phyloP scores from a whole-genome alignment of 2,797 vertebrate species.

The Silurus aristotelis region DNA sequence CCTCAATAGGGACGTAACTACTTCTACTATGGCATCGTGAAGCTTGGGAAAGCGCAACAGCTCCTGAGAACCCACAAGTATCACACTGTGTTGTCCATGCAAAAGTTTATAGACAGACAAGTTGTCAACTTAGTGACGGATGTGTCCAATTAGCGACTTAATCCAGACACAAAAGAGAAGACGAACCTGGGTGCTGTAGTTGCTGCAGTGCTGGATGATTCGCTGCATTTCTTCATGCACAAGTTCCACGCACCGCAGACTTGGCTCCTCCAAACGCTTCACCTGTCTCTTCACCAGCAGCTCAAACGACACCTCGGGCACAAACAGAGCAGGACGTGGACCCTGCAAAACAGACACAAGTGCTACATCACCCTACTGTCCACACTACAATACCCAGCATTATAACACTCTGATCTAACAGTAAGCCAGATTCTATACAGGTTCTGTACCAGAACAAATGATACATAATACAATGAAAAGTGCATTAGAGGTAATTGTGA shows the following conservation, averaged over 20 bases:
- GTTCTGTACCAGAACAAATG: not conserved
- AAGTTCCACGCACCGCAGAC: conserved; percentile 94
- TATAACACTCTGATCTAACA: not conserved
- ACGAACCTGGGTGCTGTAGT: conserved; percentile 79
- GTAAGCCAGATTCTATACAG: not conserved
- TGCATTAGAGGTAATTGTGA: not conserved
- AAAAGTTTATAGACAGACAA: not conserved
- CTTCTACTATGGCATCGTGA: conserved; percentile 97
- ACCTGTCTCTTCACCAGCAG: conserved; percentile 97
- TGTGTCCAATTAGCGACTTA: not conserved
- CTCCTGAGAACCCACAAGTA: conserved; percentile 75
- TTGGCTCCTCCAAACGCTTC: conserved; percentile 96
- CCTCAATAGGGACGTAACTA: conserved; percentile 93
- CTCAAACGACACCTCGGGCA: conserved; percentile 97
- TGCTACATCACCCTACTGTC: conserved; percentile 16
- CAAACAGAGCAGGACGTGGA: conserved; percentile 94
- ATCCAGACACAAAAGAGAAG: no score
- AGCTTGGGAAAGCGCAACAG: conserved; percentile 96
- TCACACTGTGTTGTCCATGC: not conserved
- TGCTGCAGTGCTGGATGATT: conserved; percentile 96
- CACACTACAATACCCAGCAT: not conserved
- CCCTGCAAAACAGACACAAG: conserved; percentile 72
- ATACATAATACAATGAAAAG: not conserved
- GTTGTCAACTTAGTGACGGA: not conserved
- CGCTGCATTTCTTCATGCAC: conserved; percentile 99